Conservation (phyloP, 2,888 invertebrate genomes). For the Theretra japonica region DNA sequence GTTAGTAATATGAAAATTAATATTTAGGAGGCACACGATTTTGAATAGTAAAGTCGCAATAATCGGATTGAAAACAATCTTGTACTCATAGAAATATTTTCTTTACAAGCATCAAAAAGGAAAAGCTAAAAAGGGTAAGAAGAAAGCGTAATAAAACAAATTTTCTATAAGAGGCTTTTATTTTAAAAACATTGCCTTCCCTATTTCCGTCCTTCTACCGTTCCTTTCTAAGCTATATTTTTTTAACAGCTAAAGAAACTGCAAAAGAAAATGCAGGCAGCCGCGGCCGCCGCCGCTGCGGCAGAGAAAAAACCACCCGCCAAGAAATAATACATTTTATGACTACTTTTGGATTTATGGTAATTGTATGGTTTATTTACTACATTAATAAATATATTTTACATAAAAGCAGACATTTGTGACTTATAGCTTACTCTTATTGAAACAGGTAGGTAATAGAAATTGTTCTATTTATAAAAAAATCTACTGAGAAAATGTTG, state of each 20-base stretch:
- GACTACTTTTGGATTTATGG: not conserved
- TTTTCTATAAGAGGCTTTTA: not conserved
- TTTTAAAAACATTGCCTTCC: conserved; percentile 25
- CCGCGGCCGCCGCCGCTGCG: conserved; percentile 44
- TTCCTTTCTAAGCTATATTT: conserved; percentile 30
- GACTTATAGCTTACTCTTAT: too few species aligned
- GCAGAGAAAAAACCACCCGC: conserved; percentile 34
- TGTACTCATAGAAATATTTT: conserved; percentile 30
- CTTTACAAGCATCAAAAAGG: conserved; percentile 71
- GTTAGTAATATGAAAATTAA: too few species aligned
- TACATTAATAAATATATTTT: conserved; percentile 20
- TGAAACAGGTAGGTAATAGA: too few species aligned
- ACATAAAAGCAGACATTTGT: not conserved
- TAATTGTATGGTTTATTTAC: conserved; percentile 6
- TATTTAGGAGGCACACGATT: too few species aligned
- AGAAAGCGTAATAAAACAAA: conserved; percentile 60
- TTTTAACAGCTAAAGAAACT: conserved; percentile 64
- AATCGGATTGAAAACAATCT: not conserved
- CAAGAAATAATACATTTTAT: conserved; percentile 33
- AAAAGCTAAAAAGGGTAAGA: conserved; percentile 76
- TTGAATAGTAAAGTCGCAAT: too few species aligned
- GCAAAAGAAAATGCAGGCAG: conserved; percentile 63
- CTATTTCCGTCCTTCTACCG: conserved; percentile 36
- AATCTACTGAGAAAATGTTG: too few species aligned
- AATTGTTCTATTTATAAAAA: too few species aligned